Evolutionary conservation across 2,113 vertebrate genomes (phyloP).

Genomic region (Tetrax tetrax): DNA sequence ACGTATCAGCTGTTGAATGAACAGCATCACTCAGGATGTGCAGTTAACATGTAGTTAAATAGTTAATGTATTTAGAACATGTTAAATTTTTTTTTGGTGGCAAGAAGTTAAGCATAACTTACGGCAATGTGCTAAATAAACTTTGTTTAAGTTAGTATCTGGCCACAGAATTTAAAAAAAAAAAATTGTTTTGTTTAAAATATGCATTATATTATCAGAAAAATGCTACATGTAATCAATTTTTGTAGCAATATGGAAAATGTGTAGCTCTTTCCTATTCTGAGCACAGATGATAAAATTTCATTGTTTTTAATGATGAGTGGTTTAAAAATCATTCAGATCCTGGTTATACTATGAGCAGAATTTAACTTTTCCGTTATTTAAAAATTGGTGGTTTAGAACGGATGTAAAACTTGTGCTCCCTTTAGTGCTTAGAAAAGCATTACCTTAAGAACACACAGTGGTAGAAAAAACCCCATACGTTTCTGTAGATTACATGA

Average conservation of each 20-base stretch:
- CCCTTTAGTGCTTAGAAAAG: not conserved
- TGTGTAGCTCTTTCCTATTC: not conserved
- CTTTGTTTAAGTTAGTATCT: not conserved
- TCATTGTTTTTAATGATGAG: not conserved
- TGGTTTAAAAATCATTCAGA: constrained; percentile 27
- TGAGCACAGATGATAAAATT: constrained; percentile 14
- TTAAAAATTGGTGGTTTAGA: not conserved
- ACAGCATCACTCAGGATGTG: not conserved
- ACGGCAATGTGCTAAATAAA: not conserved
- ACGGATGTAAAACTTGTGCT: not conserved
- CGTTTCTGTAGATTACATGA: not conserved
- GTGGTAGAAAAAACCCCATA: not conserved
- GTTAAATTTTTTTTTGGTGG: not conserved
- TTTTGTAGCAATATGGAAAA: constrained; percentile 17
- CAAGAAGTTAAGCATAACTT: not conserved
- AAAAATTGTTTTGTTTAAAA: not conserved
- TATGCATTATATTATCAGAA: not conserved
- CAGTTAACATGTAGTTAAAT: not conserved
- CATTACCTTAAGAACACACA: not conserved
- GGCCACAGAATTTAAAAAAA: not conserved
- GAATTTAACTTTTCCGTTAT: constrained; percentile 9
- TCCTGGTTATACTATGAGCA: not conserved
- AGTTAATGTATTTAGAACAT: not conserved
- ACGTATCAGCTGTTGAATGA: not conserved
- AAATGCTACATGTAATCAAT: not conserved